Conservation (phyloP, 1,140 invertebrate species). For the Atopsyche davidsoni region DNA sequence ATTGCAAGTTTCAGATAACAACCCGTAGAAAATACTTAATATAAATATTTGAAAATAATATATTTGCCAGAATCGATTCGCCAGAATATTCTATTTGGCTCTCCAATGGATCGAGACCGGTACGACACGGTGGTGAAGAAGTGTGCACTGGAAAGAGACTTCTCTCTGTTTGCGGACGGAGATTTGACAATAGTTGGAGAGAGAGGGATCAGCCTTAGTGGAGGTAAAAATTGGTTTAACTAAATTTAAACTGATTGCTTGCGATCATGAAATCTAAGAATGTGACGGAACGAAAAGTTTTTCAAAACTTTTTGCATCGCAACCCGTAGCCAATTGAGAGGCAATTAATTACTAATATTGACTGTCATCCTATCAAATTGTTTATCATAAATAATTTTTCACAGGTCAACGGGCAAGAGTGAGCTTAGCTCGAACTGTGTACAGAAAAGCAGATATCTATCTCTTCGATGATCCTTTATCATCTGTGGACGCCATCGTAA, state of each 20-base stretch:
- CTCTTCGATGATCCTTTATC: conserved; percentile 55
- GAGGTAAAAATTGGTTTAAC: conserved; percentile 59
- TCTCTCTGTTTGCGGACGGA: conserved; percentile 50
- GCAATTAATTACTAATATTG: conserved; percentile 31
- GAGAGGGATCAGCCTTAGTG: no score
- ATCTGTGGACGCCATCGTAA: no score
- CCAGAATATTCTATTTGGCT: conserved; percentile 68
- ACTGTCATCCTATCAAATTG: no score
- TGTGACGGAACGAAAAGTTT: no score
- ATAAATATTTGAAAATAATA: conserved; percentile 10
- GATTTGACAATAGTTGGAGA: conserved; percentile 69
- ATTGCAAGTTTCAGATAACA: neutral
- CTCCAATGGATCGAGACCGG: conserved; percentile 47
- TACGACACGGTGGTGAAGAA: conserved; percentile 48
- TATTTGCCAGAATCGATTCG: no score
- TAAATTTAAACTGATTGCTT: no score
- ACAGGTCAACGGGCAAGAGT: conserved; percentile 60
- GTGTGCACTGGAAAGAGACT: conserved; percentile 52
- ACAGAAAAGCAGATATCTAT: conserved; percentile 51
- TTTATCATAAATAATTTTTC: no score
- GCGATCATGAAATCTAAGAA: no score
- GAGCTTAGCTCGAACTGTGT: conserved; percentile 35
- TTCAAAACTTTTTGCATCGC: no score
- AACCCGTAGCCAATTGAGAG: no score
- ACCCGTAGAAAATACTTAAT: neutral